Conservation (phyloP, 2,113 vertebrate species). For the Equus quagga region DNA sequence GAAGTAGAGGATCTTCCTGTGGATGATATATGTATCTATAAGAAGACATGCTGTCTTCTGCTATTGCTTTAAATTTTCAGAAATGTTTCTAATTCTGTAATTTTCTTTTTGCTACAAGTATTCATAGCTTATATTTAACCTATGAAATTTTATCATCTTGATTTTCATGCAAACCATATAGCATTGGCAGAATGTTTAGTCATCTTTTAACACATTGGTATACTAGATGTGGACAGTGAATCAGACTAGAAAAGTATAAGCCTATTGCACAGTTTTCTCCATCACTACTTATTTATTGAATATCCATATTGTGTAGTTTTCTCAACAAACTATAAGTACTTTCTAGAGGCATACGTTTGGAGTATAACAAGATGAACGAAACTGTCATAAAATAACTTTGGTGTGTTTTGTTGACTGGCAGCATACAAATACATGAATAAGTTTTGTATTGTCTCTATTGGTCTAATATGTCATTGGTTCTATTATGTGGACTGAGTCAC, state of each 20-base stretch:
- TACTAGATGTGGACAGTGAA: background rate
- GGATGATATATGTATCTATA: background rate
- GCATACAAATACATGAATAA: background rate
- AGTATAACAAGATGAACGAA: slow-evolving; percentile 31
- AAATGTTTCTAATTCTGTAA: slow-evolving; percentile 26
- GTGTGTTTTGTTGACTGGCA: slow-evolving; percentile 37
- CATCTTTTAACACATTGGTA: background rate
- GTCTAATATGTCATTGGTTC: background rate
- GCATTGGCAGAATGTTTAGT: background rate
- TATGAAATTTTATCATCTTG: background rate
- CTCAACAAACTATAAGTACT: background rate
- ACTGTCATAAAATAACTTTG: background rate
- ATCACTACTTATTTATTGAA: background rate
- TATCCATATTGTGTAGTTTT: background rate
- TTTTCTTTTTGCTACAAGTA: slow-evolving; percentile 7
- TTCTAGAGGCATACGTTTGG: background rate
- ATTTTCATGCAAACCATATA: slow-evolving; percentile 16
- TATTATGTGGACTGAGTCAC: background rate
- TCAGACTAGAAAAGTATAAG: slow-evolving; percentile 35
- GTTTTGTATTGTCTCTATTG: slow-evolving; percentile 27
- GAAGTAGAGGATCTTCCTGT: background rate
- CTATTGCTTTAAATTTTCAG: slow-evolving; percentile 5
- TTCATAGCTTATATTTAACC: background rate
- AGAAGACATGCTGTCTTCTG: slow-evolving; percentile 9
- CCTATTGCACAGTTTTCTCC: slow-evolving; percentile 33